A percentile compares a stretch with the other conserved stretches of the same genome.
These are phyloP conservation scores for Heliconius cydno DNA, from an alignment of 2,888 invertebrate genomes.

Conservation along the genomic window DNA sequence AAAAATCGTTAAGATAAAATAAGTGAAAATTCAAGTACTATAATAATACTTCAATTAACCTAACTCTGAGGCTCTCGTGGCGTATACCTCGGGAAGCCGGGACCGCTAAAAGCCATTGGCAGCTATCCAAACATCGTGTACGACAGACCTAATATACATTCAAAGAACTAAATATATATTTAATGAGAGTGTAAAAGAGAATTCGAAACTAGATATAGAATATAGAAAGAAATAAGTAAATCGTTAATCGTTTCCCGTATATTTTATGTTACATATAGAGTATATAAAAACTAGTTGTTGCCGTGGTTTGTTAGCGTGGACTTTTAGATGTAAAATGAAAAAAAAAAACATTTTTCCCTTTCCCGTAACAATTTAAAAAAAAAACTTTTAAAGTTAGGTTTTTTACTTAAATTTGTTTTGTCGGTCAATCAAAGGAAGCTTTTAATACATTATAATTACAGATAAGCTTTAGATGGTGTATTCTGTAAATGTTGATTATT, in stretches of 20 bases:
- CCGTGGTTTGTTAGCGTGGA: too few relatives aligned
- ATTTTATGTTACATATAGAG: background rate
- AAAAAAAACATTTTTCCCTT: too few relatives aligned
- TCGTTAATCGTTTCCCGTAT: background rate
- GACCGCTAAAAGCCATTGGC: conserved; percentile 38
- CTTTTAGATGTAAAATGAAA: too few relatives aligned
- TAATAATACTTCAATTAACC: conserved; percentile 29
- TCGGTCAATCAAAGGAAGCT: too few relatives aligned
- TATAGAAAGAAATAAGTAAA: conserved; percentile 8
- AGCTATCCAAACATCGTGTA: conserved; percentile 41
- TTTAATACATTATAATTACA: too few relatives aligned
- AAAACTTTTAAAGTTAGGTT: too few relatives aligned
- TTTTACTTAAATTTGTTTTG: too few relatives aligned
- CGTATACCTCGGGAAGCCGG: conserved; percentile 35
- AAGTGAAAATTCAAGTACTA: conserved; percentile 13
- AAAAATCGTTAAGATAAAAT: background rate
- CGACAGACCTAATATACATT: conserved; percentile 30
- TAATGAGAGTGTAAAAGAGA: conserved; percentile 21
- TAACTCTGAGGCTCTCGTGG: conserved; percentile 34
- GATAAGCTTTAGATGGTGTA: background rate
- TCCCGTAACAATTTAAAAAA: too few relatives aligned
- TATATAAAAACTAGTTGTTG: background rate
- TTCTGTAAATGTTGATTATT: too few relatives aligned
- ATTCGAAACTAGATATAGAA: background rate
- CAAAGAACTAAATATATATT: conserved; percentile 33